Evolutionary conservation across 2,113 vertebrate genomes (phyloP).

Genomic region (Fregata magnificens): DNA sequence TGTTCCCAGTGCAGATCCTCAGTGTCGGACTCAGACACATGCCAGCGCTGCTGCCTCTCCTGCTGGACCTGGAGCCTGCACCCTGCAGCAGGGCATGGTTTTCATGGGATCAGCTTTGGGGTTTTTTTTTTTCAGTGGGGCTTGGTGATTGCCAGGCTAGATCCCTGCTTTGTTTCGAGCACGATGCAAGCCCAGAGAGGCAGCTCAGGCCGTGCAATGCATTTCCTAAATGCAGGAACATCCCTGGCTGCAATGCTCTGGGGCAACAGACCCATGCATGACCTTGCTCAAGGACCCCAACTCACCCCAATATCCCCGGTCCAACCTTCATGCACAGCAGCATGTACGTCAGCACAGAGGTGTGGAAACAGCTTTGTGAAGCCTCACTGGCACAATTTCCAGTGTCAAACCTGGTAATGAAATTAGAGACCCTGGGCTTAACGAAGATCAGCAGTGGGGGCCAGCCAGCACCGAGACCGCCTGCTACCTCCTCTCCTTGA

Average conservation of each 20-base stretch:
- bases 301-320: neutral
- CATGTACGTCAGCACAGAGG: neutral
- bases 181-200: neutral
- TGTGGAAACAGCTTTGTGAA: neutral
- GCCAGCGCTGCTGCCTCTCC: neutral
- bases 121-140: neutral
- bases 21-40: rapidly evolving
- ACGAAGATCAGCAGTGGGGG: neutral
- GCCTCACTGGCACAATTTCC: neutral
- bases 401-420: neutral
- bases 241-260: neutral
- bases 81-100: neutral
- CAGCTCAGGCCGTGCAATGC: rapidly evolving
- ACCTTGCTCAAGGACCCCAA: neutral
- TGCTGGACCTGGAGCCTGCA: neutral
- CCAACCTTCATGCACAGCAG: neutral
- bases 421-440: neutral
- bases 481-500: neutral
- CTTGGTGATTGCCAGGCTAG: neutral
- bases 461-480: neutral
- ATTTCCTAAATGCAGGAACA: neutral
- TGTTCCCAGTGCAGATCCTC: neutral
- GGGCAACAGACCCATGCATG: rapidly evolving
- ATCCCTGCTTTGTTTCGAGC: neutral
- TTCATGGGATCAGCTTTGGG: neutral